Evolutionary conservation across 2,797 vertebrate genomes (phyloP), one percentile per base, ranked within the genome.

Genomic region (Parauchenoglanis punctatus): DNA sequence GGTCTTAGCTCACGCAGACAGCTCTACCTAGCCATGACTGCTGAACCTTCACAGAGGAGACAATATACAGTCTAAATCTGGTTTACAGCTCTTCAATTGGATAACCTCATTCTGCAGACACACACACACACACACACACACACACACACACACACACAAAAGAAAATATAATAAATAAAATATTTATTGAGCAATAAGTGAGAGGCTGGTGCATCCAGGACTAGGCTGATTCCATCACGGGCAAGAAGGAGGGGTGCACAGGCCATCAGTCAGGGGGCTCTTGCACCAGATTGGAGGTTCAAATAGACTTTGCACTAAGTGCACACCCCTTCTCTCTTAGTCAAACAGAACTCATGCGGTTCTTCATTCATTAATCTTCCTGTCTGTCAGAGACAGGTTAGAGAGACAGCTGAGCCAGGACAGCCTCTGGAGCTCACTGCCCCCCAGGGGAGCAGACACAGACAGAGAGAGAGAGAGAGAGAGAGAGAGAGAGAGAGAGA

Each of bases 301-400:
- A 80, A 81, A 81, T 67, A 88, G 81, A 88, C 76, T 85, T 86
- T 82, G 85, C 58, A 63, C n/a, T 83, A 86, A 85, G 77, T 87
- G 56, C 59, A 35, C 86, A 81, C 84, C 83, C 85, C 63, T 52
- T 86, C 84, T 86, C 85, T 89, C 49, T 75, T 72, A 89, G 83
- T 85, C 82, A 77, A 70, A 90, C 70, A 85, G 85, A 84, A 76
- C 84, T 85, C 87, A 83, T 40, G 52, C 83, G 86, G 86, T 90
- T 85, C 89, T 88, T 86, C 87, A 80, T 86, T 86, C 70, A 73
- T 86, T 90, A 85, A 88, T 91, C 84, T 83, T 75, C 80, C 87
- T 84, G 85, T 86, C 87, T 87, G 87, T 87, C 87, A 86, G 68
- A 86, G 84, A 85, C 85, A 81, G 40, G 75, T 81, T 81, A 88